Conservation (phyloP, 37 sponge, comb jelly and placozoan genomes). For the Spongia lamella region DNA sequence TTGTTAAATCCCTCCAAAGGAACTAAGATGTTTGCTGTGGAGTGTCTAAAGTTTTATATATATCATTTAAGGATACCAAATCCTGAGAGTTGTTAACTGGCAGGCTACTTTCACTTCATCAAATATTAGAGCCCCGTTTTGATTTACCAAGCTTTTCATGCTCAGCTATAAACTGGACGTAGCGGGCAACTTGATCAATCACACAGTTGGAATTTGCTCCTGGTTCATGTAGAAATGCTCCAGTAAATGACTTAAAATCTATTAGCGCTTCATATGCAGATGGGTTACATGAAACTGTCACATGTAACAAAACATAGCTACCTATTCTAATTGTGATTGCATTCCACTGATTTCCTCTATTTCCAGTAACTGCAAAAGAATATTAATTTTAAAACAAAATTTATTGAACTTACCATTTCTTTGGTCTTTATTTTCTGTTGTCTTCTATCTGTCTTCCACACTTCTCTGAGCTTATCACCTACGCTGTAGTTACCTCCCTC, state of each 20-base stretch:
- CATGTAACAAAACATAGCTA: too few relatives aligned
- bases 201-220: not conserved
- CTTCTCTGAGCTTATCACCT: not conserved
- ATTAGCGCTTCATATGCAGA: slow-evolving; percentile 16
- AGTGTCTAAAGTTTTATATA: slow-evolving; percentile 5
- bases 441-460: not conserved
- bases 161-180: not conserved
- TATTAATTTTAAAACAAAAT: not conserved
- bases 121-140: too few relatives aligned
- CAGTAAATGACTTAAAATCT: slow-evolving; percentile 11
- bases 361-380: too few relatives aligned
- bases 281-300: not conserved
- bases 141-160: too few relatives aligned
- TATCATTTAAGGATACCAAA: slow-evolving; percentile 1
- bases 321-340: not conserved
- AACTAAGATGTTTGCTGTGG: not conserved
- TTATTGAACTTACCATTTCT: not conserved
- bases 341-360: not conserved
- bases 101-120: too few relatives aligned
- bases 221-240: not conserved
- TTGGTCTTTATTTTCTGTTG: not conserved
- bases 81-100: not conserved
- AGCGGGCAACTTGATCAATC: not conserved
- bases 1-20: too few relatives aligned
- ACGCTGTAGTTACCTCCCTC: not conserved